Evolutionary conservation across 2,888 invertebrate species (phyloP), one percentile per base, ranked within the genome.

Genomic region (Anthrax anthrax): DNA sequence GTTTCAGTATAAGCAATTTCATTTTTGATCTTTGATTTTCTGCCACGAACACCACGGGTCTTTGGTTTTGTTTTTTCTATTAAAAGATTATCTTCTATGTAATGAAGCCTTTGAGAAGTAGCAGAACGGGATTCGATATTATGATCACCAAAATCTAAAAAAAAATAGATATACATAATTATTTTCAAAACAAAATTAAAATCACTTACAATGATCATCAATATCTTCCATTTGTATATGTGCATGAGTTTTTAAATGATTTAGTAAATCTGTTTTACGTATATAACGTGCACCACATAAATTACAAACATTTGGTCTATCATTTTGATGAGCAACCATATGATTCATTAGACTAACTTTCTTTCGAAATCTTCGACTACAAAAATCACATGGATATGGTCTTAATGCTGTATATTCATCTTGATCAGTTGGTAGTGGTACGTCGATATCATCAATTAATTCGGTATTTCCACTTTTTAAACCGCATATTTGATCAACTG

Each of bases 331-430:
- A 0, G 85, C 82, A 8, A 86, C 80, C 84, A 88, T 87, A 61
- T 88, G 88, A 64, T 84, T 85, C 79, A 85, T 84, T 1, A 88
- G 71, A 51, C 84, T 85, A 5, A 81, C 81, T 60, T 87, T 87
- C 60, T 87, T 87, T 38, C 85, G 78, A 64, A 88, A 88, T 50
- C 87, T 73, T 1, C 86, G 75, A 51, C 84, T 85, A 61, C 88
- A 88, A 63, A 87, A 87, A 62, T 88, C 87, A 61, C 88, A 88
- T 0, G 88, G 87, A 72, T 84, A 86, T 0, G 87, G 88, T 5
- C 86, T 74, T 18, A 64, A 42, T 1, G 67, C 62, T 16, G 78
- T 76, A 57, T 81, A 80, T 55, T 84, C 83, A 60, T 80, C 79
- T 69, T 86, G 86, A 61, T 85, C 85, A 29, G 84, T 84, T 40